These are phyloP conservation scores for Ciconia nigra DNA, from an alignment of 2,797 vertebrate genomes.

Conservation along the genomic window DNA sequence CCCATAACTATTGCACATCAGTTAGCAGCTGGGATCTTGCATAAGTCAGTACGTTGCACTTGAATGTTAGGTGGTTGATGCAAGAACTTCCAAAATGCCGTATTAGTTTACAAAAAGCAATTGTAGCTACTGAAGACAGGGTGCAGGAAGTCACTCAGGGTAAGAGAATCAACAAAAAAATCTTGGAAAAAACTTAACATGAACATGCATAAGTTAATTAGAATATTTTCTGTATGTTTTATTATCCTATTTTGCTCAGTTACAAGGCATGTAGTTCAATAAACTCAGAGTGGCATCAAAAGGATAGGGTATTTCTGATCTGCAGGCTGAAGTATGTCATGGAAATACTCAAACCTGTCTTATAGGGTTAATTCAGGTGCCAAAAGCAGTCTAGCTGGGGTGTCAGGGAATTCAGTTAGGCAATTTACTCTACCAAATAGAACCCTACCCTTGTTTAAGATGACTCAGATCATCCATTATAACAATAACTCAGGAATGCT, in stretches of 20 bases:
- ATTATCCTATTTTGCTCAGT: not conserved
- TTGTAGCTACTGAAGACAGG: not conserved
- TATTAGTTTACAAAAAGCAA: not conserved
- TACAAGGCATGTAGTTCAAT: not conserved
- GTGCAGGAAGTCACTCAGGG: not conserved
- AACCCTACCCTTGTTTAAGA: not conserved
- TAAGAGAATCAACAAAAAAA: conserved; percentile 30
- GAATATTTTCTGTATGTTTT: not conserved
- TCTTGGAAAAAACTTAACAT: conserved; percentile 17
- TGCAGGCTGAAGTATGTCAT: not conserved
- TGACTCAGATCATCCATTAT: not conserved
- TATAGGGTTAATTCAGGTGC: not conserved
- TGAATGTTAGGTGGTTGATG: not conserved
- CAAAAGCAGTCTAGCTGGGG: not conserved
- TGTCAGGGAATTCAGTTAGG: not conserved
- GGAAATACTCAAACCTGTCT: not conserved
- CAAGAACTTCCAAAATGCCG: not conserved
- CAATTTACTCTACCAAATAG: not conserved
- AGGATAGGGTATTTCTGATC: not conserved
- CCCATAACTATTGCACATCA: not conserved
- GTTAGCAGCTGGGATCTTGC: not conserved
- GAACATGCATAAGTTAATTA: not conserved
- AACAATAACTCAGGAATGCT: not conserved
- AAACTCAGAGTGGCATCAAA: not conserved
- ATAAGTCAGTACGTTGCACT: not conserved